Percentiles rank a stretch among this genome's conserved stretches.
These are phyloP conservation scores for Caenorhabditis remanei DNA, from an alignment of 1,140 invertebrate genomes.

Conservation along the genomic window DNA sequence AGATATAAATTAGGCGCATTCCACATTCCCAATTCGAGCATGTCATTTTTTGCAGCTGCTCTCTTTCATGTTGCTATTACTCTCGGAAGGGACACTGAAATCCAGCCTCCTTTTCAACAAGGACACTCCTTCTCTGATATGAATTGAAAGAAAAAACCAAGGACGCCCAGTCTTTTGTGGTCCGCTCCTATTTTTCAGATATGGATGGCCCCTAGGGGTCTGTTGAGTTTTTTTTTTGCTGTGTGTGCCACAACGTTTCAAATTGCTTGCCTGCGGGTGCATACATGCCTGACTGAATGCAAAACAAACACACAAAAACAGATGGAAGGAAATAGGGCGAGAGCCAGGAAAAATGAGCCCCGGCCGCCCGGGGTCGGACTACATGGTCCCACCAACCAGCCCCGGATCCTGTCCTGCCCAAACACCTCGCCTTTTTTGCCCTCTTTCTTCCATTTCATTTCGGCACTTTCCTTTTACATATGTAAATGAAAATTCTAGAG, in stretches of 20 bases:
- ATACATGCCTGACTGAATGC: slow-evolving; percentile 56
- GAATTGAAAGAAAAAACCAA: slow-evolving; percentile 10
- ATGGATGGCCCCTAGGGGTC: slow-evolving; percentile 51
- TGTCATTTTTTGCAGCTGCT: slow-evolving; percentile 46
- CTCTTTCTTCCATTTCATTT: background rate
- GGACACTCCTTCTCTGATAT: slow-evolving; percentile 10
- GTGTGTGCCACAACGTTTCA: slow-evolving; percentile 52
- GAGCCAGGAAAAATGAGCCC: slow-evolving; percentile 40
- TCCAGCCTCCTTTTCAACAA: background rate
- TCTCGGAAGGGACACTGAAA: background rate
- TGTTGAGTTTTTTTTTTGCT: slow-evolving; percentile 49
- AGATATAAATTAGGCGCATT: slow-evolving; percentile 45
- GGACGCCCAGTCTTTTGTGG: slow-evolving; percentile 31
- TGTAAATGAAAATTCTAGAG: slow-evolving; percentile 7
- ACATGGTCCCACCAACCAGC: slow-evolving; percentile 13
- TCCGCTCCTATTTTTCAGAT: slow-evolving; percentile 44
- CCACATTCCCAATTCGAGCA: background rate
- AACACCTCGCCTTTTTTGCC: slow-evolving; percentile 1
- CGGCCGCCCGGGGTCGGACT: slow-evolving; percentile 47
- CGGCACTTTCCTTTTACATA: background rate
- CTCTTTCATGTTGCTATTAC: background rate
- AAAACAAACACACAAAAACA: slow-evolving; percentile 56
- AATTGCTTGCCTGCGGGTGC: slow-evolving; percentile 55
- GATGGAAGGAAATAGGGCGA: slow-evolving; percentile 53
- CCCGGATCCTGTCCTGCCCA: slow-evolving; percentile 23